Evolutionary conservation across 1,140 invertebrate species (phyloP), one percentile per base, ranked within the genome.

Genomic region (Arion vulgaris): DNA sequence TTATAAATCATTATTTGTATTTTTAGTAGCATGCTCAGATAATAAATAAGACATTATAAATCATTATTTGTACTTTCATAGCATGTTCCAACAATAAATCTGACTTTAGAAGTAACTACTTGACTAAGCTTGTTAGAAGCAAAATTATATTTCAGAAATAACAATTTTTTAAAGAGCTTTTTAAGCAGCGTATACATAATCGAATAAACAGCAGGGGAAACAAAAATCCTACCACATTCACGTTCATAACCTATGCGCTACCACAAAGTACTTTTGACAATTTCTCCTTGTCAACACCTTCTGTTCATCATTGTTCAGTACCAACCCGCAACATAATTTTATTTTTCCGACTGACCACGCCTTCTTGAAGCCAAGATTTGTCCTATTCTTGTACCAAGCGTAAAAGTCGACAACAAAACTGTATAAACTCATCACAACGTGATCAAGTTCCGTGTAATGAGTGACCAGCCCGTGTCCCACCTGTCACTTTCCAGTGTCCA

Each of bases 401-500:
- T 57, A 23, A 57, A 66, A 66, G 62, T 66, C 62, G n/a, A 32
- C n/a, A 11, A 66, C 62, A 32, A 17, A 66, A 34, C n/a, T 66
- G 62, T 32, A 32, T 66, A 66, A 66, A 66, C 62, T 32, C 62
- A 32, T 32, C n/a, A 11, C 7, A 66, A 28, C 11, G 11, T 66
- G 62, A 66, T 66, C 62, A 5, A 17, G 62, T 66, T 66, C 32
- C 62, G 17, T 66, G 62, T 66, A 66, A 66, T 66, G 62, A 66
- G n/a, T 66, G 62, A 11, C 28, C 62, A 28, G n/a, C 62, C 62
- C 62, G 32, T 66, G 28, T 66, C 28, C 62, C 62, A 66, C 62
- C 62, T 66, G 62, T 32, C 62, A 32, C 62, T 66, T 1, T 28
- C 62, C 28, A 66, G n/a, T 34, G 62, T 23, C 62, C 62, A 66